phyloP scores from a whole-genome alignment of 2,113 vertebrate species.

The Cromileptes altivelis region DNA sequence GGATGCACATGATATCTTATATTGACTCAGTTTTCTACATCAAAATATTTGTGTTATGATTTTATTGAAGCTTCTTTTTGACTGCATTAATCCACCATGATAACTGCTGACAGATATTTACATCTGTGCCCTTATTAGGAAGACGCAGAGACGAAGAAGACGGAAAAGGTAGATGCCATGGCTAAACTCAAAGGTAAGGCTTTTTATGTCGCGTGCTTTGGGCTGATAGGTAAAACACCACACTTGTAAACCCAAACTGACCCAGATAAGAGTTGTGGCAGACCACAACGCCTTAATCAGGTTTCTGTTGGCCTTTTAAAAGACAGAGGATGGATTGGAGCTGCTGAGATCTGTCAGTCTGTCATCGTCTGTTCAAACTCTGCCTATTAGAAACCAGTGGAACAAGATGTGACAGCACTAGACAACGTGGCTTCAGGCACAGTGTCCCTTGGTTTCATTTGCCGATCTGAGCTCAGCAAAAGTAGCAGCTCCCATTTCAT shows the following conservation, averaged over 20 bases:
- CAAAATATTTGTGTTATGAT: not conserved
- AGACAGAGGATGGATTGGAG: not conserved
- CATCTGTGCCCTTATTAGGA: constrained; percentile 53
- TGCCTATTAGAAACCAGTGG: not conserved
- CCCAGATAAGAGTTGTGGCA: not conserved
- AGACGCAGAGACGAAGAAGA: constrained; percentile 27
- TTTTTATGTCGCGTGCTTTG: not conserved
- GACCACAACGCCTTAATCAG: not conserved
- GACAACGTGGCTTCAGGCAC: not conserved
- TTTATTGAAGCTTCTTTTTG: not conserved
- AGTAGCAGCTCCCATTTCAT: not conserved
- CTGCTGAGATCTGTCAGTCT: not conserved
- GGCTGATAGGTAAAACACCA: not conserved
- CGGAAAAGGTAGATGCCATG: not conserved
- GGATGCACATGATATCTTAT: not conserved
- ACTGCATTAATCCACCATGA: not conserved
- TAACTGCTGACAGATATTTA: constrained; percentile 3
- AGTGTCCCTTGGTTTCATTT: not conserved
- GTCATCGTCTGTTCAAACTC: not conserved
- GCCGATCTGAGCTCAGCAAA: not conserved
- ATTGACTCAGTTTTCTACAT: not conserved
- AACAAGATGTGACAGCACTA: not conserved
- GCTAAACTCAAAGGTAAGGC: constrained; percentile 68
- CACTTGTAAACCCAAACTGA: not conserved
- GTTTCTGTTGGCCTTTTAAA: no score